phyloP scores from a whole-genome alignment of 2,888 invertebrate genomes.

The Rapana venosa region DNA sequence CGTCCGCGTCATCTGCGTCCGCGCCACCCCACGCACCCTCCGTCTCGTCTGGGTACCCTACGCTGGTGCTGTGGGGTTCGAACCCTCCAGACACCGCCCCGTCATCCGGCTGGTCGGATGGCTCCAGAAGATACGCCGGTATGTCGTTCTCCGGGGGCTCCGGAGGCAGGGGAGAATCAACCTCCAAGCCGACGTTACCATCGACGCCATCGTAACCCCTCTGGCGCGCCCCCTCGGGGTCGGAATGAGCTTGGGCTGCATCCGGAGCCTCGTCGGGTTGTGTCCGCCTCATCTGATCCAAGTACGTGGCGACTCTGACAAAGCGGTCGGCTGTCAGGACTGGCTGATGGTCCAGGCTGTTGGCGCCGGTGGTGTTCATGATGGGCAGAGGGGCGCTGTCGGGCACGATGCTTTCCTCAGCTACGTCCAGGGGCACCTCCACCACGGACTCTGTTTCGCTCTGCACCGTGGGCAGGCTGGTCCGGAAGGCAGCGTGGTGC shows the following conservation, averaged over 20 bases:
- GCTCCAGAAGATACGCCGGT: background rate
- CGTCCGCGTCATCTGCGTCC: background rate
- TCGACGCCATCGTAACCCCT: background rate
- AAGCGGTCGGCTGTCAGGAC: background rate
- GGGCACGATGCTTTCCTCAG: background rate
- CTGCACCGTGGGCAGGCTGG: slow-evolving; percentile 43
- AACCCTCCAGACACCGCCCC: background rate
- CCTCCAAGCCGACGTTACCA: background rate
- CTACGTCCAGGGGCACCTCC: background rate
- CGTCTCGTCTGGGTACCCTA: background rate
- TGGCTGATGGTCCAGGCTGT: background rate
- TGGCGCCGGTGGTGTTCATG: background rate
- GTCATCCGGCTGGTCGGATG: background rate
- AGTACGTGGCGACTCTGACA: background rate
- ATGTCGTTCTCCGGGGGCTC: background rate
- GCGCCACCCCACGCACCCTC: slow-evolving; percentile 14
- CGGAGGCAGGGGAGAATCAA: background rate
- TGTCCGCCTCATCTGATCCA: slow-evolving; percentile 6
- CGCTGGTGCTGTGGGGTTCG: background rate
- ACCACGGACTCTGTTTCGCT: slow-evolving; percentile 46
- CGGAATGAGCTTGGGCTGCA: background rate
- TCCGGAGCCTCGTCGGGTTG: background rate
- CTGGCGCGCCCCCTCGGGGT: background rate
- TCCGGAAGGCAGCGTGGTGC: no score
- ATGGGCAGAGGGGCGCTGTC: background rate